Evolutionary conservation across 2,797 vertebrate species (phyloP).

Genomic region (Leptatherina wallacei): DNA sequence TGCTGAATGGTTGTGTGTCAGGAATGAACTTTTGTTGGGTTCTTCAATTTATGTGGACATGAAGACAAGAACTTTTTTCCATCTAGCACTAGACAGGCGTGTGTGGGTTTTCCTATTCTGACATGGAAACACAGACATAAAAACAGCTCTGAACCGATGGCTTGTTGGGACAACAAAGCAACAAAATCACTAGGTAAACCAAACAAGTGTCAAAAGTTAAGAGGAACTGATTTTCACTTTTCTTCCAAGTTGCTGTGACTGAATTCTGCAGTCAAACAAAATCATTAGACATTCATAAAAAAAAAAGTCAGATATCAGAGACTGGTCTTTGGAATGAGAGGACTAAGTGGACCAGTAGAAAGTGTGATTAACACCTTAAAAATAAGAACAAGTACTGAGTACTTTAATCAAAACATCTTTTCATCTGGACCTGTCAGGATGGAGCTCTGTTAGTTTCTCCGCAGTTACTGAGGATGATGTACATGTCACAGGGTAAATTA

Average conservation of each 20-base stretch:
- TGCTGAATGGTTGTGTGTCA: slow-evolving; percentile 45
- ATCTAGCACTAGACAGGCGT: background rate
- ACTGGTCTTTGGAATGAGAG: background rate
- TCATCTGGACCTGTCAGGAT: background rate
- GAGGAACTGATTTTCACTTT: slow-evolving; percentile 1
- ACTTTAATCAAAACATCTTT: slow-evolving; percentile 5
- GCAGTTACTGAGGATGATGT: background rate
- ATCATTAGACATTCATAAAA: slow-evolving; percentile 7
- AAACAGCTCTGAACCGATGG: slow-evolving; percentile 15
- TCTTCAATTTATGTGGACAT: slow-evolving; percentile 24
- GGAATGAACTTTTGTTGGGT: slow-evolving; percentile 50
- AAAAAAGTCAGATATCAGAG: slow-evolving; percentile 5
- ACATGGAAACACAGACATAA: slow-evolving; percentile 16
- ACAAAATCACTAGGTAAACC: background rate
- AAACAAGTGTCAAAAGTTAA: slow-evolving; percentile 6
- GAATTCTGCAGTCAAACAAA: slow-evolving; percentile 8
- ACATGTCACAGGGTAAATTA: background rate
- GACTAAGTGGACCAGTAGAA: too few species aligned
- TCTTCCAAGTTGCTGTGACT: background rate
- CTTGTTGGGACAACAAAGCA: slow-evolving; percentile 25
- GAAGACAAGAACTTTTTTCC: slow-evolving; percentile 24
- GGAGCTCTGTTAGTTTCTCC: background rate
- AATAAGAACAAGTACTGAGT: background rate
- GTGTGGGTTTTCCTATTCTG: slow-evolving; percentile 12
- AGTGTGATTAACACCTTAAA: too few species aligned